Evolutionary conservation across 2,888 invertebrate genomes (phyloP).

Genomic region (Philereme transversata): DNA sequence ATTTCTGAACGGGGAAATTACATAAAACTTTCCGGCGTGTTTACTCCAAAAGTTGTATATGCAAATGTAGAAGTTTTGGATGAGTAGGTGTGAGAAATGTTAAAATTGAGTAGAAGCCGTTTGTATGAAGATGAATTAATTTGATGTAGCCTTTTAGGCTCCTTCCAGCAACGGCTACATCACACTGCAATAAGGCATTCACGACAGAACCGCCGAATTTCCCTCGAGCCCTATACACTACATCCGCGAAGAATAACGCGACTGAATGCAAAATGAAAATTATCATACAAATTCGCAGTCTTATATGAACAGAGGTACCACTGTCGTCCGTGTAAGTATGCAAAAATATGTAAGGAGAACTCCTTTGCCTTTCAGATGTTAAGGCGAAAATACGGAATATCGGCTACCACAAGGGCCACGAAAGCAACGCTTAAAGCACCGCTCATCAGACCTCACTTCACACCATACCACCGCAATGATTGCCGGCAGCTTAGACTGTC

Average conservation of each 20-base stretch:
- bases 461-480: no score
- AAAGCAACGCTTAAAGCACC: slow-evolving; percentile 8
- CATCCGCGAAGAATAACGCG: slow-evolving; percentile 73
- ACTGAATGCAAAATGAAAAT: slow-evolving; percentile 83
- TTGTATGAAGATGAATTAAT: slow-evolving; percentile 22
- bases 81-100: background rate
- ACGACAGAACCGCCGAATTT: slow-evolving; percentile 75
- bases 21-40: background rate
- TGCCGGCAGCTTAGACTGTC: no score
- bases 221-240: slow-evolving; percentile 79
- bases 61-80: background rate
- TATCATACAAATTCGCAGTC: slow-evolving; percentile 81
- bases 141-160: slow-evolving; percentile 3
- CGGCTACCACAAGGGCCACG: slow-evolving; percentile 41
- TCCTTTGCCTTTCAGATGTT: slow-evolving; percentile 67
- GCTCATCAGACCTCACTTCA: no score
- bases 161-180: slow-evolving; percentile 38
- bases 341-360: slow-evolving; percentile 75
- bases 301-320: slow-evolving; percentile 74
- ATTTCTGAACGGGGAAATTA: background rate
- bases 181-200: slow-evolving; percentile 52
- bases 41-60: background rate
- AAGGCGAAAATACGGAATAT: slow-evolving; percentile 61
- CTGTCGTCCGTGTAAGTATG: slow-evolving; percentile 74
- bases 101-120: slow-evolving; percentile 6